Base-by-base conservation (phyloP, 2,888 invertebrate genomes). In the Frankliniella fusca region DNA sequence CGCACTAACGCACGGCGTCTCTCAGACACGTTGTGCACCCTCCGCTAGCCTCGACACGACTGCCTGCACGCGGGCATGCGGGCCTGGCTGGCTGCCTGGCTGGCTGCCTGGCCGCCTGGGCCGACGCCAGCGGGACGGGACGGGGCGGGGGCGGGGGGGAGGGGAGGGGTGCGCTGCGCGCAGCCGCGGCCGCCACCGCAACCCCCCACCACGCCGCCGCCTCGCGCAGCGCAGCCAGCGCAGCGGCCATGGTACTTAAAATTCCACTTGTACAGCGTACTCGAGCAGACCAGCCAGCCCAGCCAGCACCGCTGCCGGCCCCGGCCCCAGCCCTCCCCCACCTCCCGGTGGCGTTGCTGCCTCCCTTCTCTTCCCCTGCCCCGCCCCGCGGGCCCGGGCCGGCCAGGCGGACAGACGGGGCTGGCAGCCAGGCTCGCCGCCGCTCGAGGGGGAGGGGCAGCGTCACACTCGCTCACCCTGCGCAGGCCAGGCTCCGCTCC, bases 241-340 rank as follows among this genome's bases (percentile, higher is more conserved):
- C 54, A 54, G 54, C 54, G 54, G 54, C 54, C 54, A 54, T 20
- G 54, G 54, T 20, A 54, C 54, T 54, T 54, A 54, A 54, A 54
- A 54, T 54, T 54, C 54, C 54, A 27, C 70, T 76, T 76, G 70
- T 76, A 76, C 70, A 27, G 70, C 23, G 70, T 76, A 76, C 70
- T 76, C 70, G 70, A 70, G 70, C 70, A 27, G 61, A n/a, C 61
- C 61, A 18, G 20, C 54, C 54, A 54, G 3, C 54, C 54, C 54
- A 12, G 12, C 61, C 61, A 38, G 38, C 54, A 54, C 54, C 54
- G 54, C 54, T 61, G n/a, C 61, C n/a, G n/a, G n/a, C n/a, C n/a
- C n/a, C n/a, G n/a, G n/a, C n/a, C n/a, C n/a, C n/a, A n/a, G n/a
- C n/a, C n/a, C 61, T n/a, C 61, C 61, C n/a, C 61, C 61, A 61